Evolutionary conservation across 1,140 invertebrate species (phyloP), one percentile per base, ranked within the genome.

Genomic region (Papilio helenus): DNA sequence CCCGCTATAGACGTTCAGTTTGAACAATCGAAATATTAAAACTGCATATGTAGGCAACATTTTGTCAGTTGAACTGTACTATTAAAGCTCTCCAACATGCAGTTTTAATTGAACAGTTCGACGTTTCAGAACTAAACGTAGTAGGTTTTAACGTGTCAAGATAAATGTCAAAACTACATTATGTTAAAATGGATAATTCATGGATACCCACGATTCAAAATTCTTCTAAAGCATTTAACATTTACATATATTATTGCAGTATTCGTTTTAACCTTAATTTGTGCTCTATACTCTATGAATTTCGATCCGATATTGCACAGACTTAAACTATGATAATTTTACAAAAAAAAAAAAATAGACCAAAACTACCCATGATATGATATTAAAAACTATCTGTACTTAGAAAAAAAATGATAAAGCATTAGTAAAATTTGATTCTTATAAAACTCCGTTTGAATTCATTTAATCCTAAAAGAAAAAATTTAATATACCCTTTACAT

Each of bases 401-500:
- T 92, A 92, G 86, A 90, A 91, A 93, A 91, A 91, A 93, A 91
- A 88, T 88, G 88, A 90, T 87, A 91, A 85, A 91, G 87, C 83
- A 83, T 89, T 91, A 90, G 87, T 91, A 92, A 93, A 92, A 90
- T 90, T 90, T 89, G 86, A 90, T 90, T 92, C 82, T 82, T 92
- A 92, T 90, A 93, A 92, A 92, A 93, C 87, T 89, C 86, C 89
- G 89, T 92, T 89, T 89, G 85, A 89, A 88, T 85, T 84, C 85
- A 86, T 85, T 89, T 91, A 89, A 92, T 88, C 88, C 90, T 92
- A 92, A 91, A 92, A 90, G 87, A 92, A 90, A 90, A 89, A 90
- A 89, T 89, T 89, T 84, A 91, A 91, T 90, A 92, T 92, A 91
- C 91, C 91, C 89, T 93, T 90, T 87, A 89, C 88, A 91, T 93